phyloP scores from a whole-genome alignment of 2,797 vertebrate species.

The Carapus acus region DNA sequence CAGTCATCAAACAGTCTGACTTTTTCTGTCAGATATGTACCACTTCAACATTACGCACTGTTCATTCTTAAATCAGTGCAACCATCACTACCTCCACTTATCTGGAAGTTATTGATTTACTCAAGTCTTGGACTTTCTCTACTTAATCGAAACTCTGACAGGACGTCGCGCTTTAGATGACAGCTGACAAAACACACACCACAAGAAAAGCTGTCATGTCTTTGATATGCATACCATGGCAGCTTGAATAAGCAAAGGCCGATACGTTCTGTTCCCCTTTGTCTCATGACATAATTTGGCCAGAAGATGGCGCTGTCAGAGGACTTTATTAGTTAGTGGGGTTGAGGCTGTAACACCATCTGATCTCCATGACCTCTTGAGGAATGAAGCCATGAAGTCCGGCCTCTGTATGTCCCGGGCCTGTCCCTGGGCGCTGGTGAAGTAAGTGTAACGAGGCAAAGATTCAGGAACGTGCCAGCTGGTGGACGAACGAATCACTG shows the following conservation, averaged over 20 bases:
- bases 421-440: constrained; percentile 43
- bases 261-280: constrained; percentile 55
- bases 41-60: no score
- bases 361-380: constrained; percentile 45
- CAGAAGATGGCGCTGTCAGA: constrained; percentile 58
- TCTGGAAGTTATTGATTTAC: constrained; percentile 35
- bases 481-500: constrained; percentile 49
- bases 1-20: no score
- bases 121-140: constrained; percentile 21
- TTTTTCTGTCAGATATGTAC: no score
- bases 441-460: constrained; percentile 49
- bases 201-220: no score
- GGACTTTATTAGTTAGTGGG: constrained; percentile 55
- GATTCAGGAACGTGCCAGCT: constrained; percentile 57
- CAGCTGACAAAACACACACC: no score
- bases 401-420: constrained; percentile 46
- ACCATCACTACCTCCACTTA: no score
- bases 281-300: constrained; percentile 57
- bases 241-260: no score
- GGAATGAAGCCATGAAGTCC: constrained; percentile 41
- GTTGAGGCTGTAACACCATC: constrained; percentile 45
- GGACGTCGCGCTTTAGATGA: no score
- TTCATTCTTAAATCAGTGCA: no score
- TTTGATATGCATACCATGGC: no score
- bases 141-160: no score